Percentiles rank a stretch among this genome's conserved stretches.
These are phyloP conservation scores for Fabriciana adippe DNA, from an alignment of 2,888 invertebrate species.

Conservation along the genomic window DNA sequence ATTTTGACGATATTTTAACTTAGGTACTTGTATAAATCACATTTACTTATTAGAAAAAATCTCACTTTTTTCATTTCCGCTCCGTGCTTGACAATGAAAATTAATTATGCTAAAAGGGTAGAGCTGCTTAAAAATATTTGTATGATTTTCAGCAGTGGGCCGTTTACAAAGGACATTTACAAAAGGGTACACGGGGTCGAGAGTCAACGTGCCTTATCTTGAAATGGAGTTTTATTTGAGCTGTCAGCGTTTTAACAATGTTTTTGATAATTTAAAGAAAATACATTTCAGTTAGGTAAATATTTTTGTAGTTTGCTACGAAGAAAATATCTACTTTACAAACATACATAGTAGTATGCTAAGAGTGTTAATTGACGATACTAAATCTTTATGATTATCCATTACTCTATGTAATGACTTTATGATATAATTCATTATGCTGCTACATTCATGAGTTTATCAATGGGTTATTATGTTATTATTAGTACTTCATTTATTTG, in stretches of 20 bases:
- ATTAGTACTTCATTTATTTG: no score
- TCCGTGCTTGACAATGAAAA: slow-evolving; percentile 9
- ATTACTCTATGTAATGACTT: no score
- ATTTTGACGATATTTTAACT: no score
- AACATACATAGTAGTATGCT: no score
- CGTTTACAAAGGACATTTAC: slow-evolving; percentile 29
- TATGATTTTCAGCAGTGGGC: slow-evolving; percentile 35
- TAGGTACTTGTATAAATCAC: neutral
- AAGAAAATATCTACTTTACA: no score
- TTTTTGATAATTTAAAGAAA: slow-evolving; percentile 24
- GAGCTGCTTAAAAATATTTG: slow-evolving; percentile 30
- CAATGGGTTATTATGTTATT: no score
- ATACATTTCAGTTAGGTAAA: neutral
- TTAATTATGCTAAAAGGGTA: slow-evolving; percentile 18
- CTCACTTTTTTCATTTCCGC: neutral
- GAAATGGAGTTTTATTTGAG: slow-evolving; percentile 37
- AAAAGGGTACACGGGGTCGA: slow-evolving; percentile 43
- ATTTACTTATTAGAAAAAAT: neutral
- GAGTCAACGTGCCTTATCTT: slow-evolving; percentile 71
- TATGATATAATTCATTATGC: no score
- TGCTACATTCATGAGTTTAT: no score
- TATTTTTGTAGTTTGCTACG: no score
- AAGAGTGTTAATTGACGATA: no score
- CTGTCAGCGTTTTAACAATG: slow-evolving; percentile 34
- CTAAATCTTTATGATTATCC: no score